Evolutionary conservation across 2,113 vertebrate species (phyloP), one percentile per base, ranked within the genome.

Genomic region (Rhynchopsitta pachyrhyncha): DNA sequence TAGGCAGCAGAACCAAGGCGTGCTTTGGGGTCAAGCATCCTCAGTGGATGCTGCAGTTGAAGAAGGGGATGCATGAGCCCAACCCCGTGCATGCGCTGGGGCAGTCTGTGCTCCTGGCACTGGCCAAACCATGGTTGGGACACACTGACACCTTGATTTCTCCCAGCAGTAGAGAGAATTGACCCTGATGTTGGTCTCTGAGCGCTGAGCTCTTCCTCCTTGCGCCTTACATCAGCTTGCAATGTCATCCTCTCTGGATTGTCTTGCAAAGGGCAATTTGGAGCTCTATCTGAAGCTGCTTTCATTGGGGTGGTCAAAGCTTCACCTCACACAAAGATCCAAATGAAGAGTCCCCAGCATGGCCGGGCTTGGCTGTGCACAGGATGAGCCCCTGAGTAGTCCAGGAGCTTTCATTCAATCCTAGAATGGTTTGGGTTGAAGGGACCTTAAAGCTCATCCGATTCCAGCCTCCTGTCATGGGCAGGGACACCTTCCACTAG

Each of bases 1-100:
- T 3, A 5, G 0, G 3, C 1, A 3, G 47, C 0, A 2, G 49
- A 67, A 31, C 25, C 57, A 33, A 11, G 3, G 29, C 7, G 37
- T n/a, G 39, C 44, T 33, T 42, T 4, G 6, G 75, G 42, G 9
- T 31, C 47, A 5, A 5, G 68, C 29, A 29, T 6, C 15, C n/a
- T 3, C 18, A 5, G 46, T 55, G 33, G 77, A 20, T 53, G 84
- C 44, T 39, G 76, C 1, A 3, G n/a, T 1, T 0, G 2, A 35
- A 41, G 39, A 64, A 35, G 70, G 50, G 67, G 5, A 25, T 5
- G 37, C 59, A 29, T 10, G 3, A 42, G 25, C 44, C 63, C 80
- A 74, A n/a, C 31, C 20, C 2, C 5, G 35, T 10, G 53, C 60
- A 6, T 0, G 4, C 39, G 1, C 24, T 3, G 69, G 60, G 47